Evolutionary conservation across 2,888 invertebrate species (phyloP), one percentile per base, ranked within the genome.

Genomic region (Phyto melanocephala): DNA sequence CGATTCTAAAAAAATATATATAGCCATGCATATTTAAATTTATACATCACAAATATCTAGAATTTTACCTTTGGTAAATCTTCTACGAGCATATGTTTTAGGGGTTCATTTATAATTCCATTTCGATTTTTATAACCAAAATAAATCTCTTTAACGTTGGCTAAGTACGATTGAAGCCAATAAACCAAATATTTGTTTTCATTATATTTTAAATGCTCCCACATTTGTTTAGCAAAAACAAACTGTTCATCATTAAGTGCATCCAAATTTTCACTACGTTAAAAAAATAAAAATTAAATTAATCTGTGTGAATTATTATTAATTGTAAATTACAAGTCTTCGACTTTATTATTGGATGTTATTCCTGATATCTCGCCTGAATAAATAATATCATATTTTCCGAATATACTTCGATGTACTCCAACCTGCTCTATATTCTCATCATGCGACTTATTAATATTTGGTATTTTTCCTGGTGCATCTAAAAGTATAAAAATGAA

Each of bases 401-500:
- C 67, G 10, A 67, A 52, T 15, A 4, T 37, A 17, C 67, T 37
- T 35, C 40, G 20, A n/a, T 67, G 52, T 22, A 67, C 52, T 1
- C 67, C 35, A 11, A 40, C 2, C 2, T 24, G 24, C 7, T 13
- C 2, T 8, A 52, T 17, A 37, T 67, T 67, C 37, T 67, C 7
- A 67, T 67, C 67, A 17, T 8, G 11, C 37, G 37, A 5, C 24
- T 40, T 37, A 52, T 67, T 10, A 6, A 24, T 52, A 15, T 37
- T 22, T 13, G 37, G 35, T 24, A 15, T 1, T n/a, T n/a, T 15
- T n/a, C 37, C 11, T 0, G 52, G 37, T 24, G 52, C 35, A 37
- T 67, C 67, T 67, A 50, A 40, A 67, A 65, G n/a, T 13, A 42
- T n/a, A 42, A n/a, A n/a, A n/a, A n/a, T n/a, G n/a, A n/a, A n/a